Evolutionary conservation across 1,140 invertebrate genomes (phyloP), one percentile per base, ranked within the genome.

Genomic region (Drosophila navojoa): DNA sequence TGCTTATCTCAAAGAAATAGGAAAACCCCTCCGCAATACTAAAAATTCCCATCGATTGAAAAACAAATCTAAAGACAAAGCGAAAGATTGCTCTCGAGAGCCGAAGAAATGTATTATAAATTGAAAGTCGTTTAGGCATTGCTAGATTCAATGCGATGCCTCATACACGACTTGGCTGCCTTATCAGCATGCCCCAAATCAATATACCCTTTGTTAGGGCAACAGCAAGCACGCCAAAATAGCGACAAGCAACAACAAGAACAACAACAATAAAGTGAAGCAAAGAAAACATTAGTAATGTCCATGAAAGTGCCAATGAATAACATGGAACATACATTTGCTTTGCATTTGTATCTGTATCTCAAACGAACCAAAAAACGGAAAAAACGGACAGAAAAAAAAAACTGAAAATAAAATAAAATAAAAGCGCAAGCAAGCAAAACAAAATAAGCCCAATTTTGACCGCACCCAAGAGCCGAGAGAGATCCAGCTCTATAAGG

Each of bases 251-350:
- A 58, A 58, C 40, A 44, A 44, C n/a, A 44, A 3, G 0, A 22
- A 29, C 27, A 29, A 29, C 27, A 29, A 29, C 5, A 47, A 19
- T 16, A 16, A 19, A 10, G 16, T 16, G 16, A 49, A 25, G 10
- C 13, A 49, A 35, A 42, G 47, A 49, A 49, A 76, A 69, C 67
- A 85, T 85, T 85, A 81, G 81, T 71, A 86, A 81, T 85, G 81
- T 68, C 81, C 81, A 85, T 78, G 81, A 77, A 86, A 71, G 81
- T 85, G 81, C 77, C 77, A 84, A 76, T 71, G 78, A 77, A 76
- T 80, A 85, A 85, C 81, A 85, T 44, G 81, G 70, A 85, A 85
- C 63, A 81, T 86, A 81, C 81, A 86, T 85, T 85, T 85, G 81
- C 63, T 70, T 35, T 73, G 55, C 59, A 68, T 66, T 60, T 76